These are phyloP conservation scores for Clitarchus hookeri DNA, from an alignment of 2,888 invertebrate genomes.

Conservation along the genomic window DNA sequence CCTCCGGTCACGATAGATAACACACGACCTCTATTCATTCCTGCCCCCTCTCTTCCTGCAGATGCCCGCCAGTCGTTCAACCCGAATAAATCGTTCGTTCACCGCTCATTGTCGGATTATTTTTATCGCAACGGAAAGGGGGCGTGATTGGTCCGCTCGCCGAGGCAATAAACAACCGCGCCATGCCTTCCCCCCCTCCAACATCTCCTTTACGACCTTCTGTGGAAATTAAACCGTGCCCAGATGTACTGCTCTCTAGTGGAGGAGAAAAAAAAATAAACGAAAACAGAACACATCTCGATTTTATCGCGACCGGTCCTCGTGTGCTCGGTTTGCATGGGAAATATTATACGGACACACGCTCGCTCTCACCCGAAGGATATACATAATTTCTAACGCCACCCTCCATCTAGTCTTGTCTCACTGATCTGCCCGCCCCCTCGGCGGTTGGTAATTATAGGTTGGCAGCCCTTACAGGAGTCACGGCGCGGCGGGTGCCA, in stretches of 20 bases:
- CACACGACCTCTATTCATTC: background rate
- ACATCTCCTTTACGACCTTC: no score
- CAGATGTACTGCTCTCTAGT: background rate
- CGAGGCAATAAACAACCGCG: background rate
- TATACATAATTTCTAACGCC: background rate
- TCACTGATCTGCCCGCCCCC: background rate
- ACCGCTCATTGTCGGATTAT: background rate
- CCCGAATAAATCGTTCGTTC: slow-evolving; percentile 1
- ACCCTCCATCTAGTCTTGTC: no score
- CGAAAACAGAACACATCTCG: background rate
- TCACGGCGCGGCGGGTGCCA: background rate
- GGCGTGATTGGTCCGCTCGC: background rate
- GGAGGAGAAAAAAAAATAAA: background rate
- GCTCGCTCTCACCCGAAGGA: background rate
- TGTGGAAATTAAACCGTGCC: background rate
- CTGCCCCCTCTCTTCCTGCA: background rate
- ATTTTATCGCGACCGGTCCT: background rate
- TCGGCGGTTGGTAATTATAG: background rate
- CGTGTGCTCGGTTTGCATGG: background rate
- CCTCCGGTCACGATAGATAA: no score
- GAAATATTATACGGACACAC: no score
- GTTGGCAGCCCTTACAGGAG: background rate
- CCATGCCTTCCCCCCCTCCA: background rate
- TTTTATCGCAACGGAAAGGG: background rate
- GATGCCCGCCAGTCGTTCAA: background rate